Conservation (phyloP, 2,888 invertebrate genomes). For the Orthosia gracilis region DNA sequence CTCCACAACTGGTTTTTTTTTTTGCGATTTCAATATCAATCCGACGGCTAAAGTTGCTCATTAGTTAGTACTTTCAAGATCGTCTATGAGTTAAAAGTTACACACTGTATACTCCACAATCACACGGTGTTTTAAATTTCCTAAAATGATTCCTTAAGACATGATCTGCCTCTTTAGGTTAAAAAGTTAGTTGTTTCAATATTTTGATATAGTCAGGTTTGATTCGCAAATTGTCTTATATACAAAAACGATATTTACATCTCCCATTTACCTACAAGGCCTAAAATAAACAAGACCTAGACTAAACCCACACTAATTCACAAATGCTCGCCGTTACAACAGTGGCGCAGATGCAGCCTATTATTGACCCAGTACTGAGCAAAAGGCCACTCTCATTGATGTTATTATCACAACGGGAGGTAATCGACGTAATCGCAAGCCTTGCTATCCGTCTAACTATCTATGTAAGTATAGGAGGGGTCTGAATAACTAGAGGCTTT, state of each 20-base stretch:
- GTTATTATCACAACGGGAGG: conserved; percentile 72
- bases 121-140: too few relatives aligned
- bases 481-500: conserved; percentile 60
- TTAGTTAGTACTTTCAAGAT: too few relatives aligned
- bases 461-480: conserved; percentile 58
- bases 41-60: too few relatives aligned
- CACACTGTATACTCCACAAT: too few relatives aligned
- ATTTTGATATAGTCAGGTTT: too few relatives aligned
- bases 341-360: conserved; percentile 51
- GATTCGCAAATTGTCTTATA: too few relatives aligned
- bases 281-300: conserved; percentile 52
- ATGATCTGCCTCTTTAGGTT: too few relatives aligned
- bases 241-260: not conserved
- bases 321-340: conserved; percentile 47
- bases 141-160: too few relatives aligned
- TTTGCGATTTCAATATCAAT: too few relatives aligned
- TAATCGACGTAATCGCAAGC: conserved; percentile 71
- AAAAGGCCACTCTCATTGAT: conserved; percentile 67
- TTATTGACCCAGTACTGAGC: conserved; percentile 70
- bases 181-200: too few relatives aligned
- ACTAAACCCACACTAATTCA: conserved; percentile 41
- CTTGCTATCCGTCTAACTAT: conserved; percentile 63
- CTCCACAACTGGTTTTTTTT: too few relatives aligned
- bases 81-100: too few relatives aligned
- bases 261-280: conserved; percentile 1